Evolutionary conservation across 2,888 invertebrate genomes (phyloP).

Genomic region (Drosophila flavopinicola): DNA sequence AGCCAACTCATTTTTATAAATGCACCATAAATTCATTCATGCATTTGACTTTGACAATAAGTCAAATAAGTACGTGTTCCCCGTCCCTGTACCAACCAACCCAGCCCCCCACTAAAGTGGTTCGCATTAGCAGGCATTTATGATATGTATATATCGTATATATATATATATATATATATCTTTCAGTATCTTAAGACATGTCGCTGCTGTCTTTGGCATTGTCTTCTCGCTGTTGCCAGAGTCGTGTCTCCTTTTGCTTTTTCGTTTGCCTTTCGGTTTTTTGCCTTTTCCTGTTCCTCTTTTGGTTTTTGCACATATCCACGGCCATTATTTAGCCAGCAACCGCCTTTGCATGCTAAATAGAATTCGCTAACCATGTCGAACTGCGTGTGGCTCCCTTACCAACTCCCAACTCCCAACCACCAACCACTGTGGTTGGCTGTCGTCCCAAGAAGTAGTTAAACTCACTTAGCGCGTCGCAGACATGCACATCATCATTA

Average conservation of each 20-base stretch:
- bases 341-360: conserved; percentile 63
- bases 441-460: conserved; percentile 26
- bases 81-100: too few relatives aligned
- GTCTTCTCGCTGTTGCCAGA: conserved; percentile 19
- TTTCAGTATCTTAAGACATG: conserved; percentile 3
- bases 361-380: conserved; percentile 44
- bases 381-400: conserved; percentile 5
- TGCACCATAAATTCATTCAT: conserved; percentile 62
- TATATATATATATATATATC: background rate
- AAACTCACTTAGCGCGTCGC: conserved; percentile 32
- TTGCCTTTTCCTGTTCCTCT: conserved; percentile 7
- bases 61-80: conserved; percentile 39
- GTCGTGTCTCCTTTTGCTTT: conserved; percentile 4
- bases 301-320: conserved; percentile 15
- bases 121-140: conserved; percentile 35
- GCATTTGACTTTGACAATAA: conserved; percentile 66
- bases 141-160: conserved; percentile 2
- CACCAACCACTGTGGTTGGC: conserved; percentile 14
- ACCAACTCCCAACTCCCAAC: too few relatives aligned
- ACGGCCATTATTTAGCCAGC: conserved; percentile 27
- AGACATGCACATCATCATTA: conserved; percentile 42
- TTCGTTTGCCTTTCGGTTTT: conserved; percentile 3
- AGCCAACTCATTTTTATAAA: conserved; percentile 17
- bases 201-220: conserved; percentile 30
- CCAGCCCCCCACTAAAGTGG: background rate